These are phyloP conservation scores for Dolichotis patagonum DNA, from an alignment of 2,113 vertebrate genomes.

Conservation along the genomic window DNA sequence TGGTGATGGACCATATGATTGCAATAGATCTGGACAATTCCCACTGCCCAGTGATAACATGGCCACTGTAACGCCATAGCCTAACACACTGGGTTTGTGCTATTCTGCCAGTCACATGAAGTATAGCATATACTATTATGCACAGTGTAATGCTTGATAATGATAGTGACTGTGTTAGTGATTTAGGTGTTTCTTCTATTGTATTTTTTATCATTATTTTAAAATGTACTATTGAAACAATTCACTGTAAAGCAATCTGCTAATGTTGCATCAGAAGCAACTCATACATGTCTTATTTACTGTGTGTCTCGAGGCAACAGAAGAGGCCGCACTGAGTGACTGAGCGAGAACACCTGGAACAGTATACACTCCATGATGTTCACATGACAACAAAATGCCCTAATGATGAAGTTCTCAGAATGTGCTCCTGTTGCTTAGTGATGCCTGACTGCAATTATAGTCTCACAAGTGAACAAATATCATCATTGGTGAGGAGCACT, in stretches of 20 bases:
- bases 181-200: not conserved
- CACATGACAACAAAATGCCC: not conserved
- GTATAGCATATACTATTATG: not conserved
- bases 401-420: not conserved
- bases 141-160: not conserved
- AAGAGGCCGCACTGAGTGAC: not conserved
- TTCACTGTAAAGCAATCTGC: not conserved
- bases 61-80: not conserved
- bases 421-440: not conserved
- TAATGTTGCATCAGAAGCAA: not conserved
- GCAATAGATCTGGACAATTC: no score
- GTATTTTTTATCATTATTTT: not conserved
- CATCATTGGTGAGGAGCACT: not conserved
- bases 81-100: not conserved
- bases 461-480: not conserved
- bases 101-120: not conserved
- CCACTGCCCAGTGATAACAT: not conserved
- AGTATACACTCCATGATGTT: not conserved
- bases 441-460: not conserved
- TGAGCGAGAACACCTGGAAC: not conserved
- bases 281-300: not conserved
- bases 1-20: not conserved
- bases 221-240: not conserved
- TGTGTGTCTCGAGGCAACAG: not conserved
- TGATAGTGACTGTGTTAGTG: not conserved